A percentile compares a stretch with the other conserved stretches of the same genome.
phyloP scores from a whole-genome alignment of 1,140 invertebrate species.

The Drosophila pseudoananassae region DNA sequence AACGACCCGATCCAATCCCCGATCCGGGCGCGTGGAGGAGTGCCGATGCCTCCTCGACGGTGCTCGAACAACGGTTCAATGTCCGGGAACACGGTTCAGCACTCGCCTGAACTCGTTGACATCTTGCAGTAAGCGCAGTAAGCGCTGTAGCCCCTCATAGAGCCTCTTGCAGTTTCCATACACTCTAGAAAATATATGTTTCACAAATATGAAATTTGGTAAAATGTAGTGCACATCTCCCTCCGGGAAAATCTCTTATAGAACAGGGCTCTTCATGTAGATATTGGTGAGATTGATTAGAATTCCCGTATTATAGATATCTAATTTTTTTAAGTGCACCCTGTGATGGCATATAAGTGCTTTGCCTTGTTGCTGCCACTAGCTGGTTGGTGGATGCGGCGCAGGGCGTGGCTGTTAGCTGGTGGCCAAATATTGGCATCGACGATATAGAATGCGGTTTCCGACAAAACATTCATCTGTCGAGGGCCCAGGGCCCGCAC shows the following conservation, averaged over 20 bases:
- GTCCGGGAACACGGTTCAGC: conserved; percentile 47
- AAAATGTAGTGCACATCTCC: not conserved
- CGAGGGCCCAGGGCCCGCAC: not conserved
- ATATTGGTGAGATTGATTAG: too few species aligned
- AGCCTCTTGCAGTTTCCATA: conserved; percentile 19
- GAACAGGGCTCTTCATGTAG: too few species aligned
- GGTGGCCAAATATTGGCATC: conserved; percentile 8
- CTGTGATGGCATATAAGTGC: conserved; percentile 27
- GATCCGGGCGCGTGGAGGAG: conserved; percentile 3
- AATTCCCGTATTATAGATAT: too few species aligned
- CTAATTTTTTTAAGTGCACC: not conserved
- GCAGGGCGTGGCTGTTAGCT: conserved; percentile 10
- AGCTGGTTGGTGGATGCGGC: conserved; percentile 10
- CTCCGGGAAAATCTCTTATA: too few species aligned
- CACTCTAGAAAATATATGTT: not conserved
- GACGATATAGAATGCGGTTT: not conserved
- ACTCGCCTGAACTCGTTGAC: conserved; percentile 46
- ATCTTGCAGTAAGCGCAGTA: conserved; percentile 22
- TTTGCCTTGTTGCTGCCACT: conserved; percentile 47
- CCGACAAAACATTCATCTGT: conserved; percentile 4
- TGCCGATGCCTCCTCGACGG: not conserved
- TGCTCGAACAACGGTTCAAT: conserved; percentile 34
- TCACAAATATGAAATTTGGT: not conserved
- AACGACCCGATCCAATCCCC: conserved; percentile 11
- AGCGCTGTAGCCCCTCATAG: conserved; percentile 16